A percentile compares a stretch with the other conserved stretches of the same genome.
Conservation (phyloP, 2,888 invertebrate genomes). For the Euproctis similis region DNA sequence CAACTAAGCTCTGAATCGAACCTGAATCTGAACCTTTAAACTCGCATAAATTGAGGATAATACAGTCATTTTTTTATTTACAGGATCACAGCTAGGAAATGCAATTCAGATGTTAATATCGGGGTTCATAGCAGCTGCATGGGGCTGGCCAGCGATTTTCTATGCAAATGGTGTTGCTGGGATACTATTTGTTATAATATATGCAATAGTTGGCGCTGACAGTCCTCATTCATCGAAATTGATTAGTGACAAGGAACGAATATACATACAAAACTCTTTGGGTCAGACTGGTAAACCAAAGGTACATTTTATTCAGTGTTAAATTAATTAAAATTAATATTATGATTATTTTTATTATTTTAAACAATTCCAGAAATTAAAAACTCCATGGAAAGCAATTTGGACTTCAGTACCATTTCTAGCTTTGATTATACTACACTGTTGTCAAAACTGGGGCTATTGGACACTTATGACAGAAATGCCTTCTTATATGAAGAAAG, state of each 20-base stretch:
- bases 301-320: constrained; percentile 28
- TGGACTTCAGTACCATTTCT: constrained; percentile 63
- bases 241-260: constrained; percentile 78
- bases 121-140: constrained; percentile 45
- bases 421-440: constrained; percentile 57
- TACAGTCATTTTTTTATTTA: too few relatives aligned
- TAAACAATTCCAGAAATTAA: constrained; percentile 1
- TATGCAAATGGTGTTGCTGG: constrained; percentile 76
- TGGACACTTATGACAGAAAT: constrained; percentile 80
- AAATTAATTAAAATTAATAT: too few relatives aligned
- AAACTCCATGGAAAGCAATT: constrained; percentile 78
- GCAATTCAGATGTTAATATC: constrained; percentile 73
- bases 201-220: constrained; percentile 78
- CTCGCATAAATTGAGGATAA: too few relatives aligned
- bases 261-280: constrained; percentile 78
- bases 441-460: constrained; percentile 81
- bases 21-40: too few relatives aligned
- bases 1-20: too few relatives aligned
- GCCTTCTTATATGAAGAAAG: constrained; percentile 78
- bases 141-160: constrained; percentile 82
- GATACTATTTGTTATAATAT: constrained; percentile 70
- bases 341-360: too few relatives aligned
- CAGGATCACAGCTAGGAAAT: constrained; percentile 76
- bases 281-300: constrained; percentile 44
- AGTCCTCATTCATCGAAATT: constrained; percentile 75